These are phyloP conservation scores for Odontocolon sp. DNA, from an alignment of 2,888 invertebrate species.

Conservation along the genomic window DNA sequence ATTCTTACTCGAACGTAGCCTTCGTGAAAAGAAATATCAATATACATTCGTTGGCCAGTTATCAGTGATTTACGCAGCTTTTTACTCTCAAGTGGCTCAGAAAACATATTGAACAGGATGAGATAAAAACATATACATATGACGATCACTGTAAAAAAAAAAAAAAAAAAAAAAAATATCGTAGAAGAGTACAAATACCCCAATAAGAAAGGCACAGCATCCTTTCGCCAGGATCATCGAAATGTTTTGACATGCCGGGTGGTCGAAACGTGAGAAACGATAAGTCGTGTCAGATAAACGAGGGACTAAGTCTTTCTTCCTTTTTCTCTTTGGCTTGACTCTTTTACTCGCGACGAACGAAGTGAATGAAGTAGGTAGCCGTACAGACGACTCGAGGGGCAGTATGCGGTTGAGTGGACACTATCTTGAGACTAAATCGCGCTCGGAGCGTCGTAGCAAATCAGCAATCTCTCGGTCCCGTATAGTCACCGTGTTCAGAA, in stretches of 20 bases:
- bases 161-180: too few relatives aligned
- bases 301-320: conserved; percentile 30
- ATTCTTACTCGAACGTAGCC: too few relatives aligned
- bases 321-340: background rate
- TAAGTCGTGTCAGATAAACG: conserved; percentile 65
- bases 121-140: too few relatives aligned
- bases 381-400: conserved; percentile 39
- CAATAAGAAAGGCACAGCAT: background rate
- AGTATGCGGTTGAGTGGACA: conserved; percentile 57
- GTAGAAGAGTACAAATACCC: background rate
- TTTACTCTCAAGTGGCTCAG: too few relatives aligned
- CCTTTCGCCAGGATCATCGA: conserved; percentile 38
- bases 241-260: conserved; percentile 62
- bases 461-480: conserved; percentile 34
- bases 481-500: conserved; percentile 7
- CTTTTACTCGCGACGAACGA: conserved; percentile 34
- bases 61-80: too few relatives aligned
- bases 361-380: conserved; percentile 62
- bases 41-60: too few relatives aligned
- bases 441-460: conserved; percentile 50
- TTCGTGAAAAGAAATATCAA: too few relatives aligned
- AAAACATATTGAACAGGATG: too few relatives aligned
- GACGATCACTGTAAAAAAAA: too few relatives aligned
- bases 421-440: conserved; percentile 67
- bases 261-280: conserved; percentile 66